Base-by-base conservation (phyloP, 2,888 invertebrate species). In the Folsomia manolachei region DNA sequence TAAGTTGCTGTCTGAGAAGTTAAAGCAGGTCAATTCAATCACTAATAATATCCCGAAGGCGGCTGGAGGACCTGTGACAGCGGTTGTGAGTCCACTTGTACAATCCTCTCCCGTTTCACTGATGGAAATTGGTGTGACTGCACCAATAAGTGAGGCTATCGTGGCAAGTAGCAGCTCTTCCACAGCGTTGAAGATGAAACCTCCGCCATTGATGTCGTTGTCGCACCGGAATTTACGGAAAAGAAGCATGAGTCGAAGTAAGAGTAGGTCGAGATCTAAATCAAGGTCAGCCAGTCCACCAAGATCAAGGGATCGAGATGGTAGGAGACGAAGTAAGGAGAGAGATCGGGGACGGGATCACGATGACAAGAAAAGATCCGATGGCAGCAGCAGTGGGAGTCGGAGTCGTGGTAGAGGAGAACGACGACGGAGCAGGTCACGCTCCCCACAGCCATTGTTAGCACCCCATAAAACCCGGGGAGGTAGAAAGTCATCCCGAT, bases 61-160 rank as follows among this genome's bases (percentile, higher is more conserved):
- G n/a, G 4, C 26, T 52, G 60, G n/a, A 60, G 60, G 60, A 60
- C n/a, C 52, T 1, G 4, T 23, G 7, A 14, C 27, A 1, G 80
- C 80, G 52, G 74, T 79, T 21, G 74, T 79, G 4, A 80, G 73
- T 70, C 79, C 80, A 1, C 76, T 77, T 11, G 69, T 77, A n/a
- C 63, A 77, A 23, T 68, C 70, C 24, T n/a, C n/a, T n/a, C n/a
- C n/a, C n/a, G n/a, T n/a, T n/a, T n/a, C n/a, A n/a, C 2, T 24
- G 24, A n/a, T 24, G n/a, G 25, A 2, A 23, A 21, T 39, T 14
- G 7, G 7, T 39, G 11, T 7, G 4, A 7, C 19, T n/a, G 19
- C 19, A n/a, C 56, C 56, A 56, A 56, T 56, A 14, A 56, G 56
- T 56, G 56, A 56, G 21, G 11, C 56, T 7, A 21, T n/a, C 4